Evolutionary conservation across 2,113 vertebrate species (phyloP), one percentile per base, ranked within the genome.

Genomic region (Oxyruncus cristatus): DNA sequence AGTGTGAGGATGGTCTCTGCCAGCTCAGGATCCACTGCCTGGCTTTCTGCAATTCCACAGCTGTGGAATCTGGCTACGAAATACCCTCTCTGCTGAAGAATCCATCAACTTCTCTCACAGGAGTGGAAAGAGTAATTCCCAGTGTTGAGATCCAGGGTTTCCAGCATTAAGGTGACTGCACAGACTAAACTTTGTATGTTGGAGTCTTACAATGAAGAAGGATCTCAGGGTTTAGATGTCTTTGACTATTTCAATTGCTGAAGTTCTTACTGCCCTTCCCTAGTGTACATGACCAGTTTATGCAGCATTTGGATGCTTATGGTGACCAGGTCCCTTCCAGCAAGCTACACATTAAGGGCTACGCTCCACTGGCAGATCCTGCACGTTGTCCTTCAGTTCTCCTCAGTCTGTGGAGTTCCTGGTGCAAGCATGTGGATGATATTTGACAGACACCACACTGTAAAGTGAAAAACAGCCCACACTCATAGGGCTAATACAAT

Each of bases 31-130:
- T 83, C 95, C 81, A 94, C 78, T 67, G 84, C 88, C 88, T 79
- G 79, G 46, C 92, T 92, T 88, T 95, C 94, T 89, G 75, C 52
- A 88, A 47, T 77, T 85, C 94, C 87, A 85, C 94, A 97, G 94
- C 97, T 97, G 94, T 95, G 86, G 74, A 95, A 85, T 94, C 97
- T 95, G 97, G 93, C 95, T 94, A 39, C 41, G 72, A 85, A 95
- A 85, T 70, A 78, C 24, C 59, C 71, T 91, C 62, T 92, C 47
- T 89, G 44, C 86, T 88, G 74, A 94, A 95, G 95, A 96, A 97
- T 91, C 85, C 37, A 71, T 73, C 76, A 75, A 39, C 73, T 89
- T 92, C 42, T 33, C 80, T 93, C 56, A 53, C 72, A 95, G 76
- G 73, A 81, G 49, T 91, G 61, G 56, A 76, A 84, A 94, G 76